Evolutionary conservation across 2,113 vertebrate species (phyloP).

Genomic region (Capreolus pygargus): DNA sequence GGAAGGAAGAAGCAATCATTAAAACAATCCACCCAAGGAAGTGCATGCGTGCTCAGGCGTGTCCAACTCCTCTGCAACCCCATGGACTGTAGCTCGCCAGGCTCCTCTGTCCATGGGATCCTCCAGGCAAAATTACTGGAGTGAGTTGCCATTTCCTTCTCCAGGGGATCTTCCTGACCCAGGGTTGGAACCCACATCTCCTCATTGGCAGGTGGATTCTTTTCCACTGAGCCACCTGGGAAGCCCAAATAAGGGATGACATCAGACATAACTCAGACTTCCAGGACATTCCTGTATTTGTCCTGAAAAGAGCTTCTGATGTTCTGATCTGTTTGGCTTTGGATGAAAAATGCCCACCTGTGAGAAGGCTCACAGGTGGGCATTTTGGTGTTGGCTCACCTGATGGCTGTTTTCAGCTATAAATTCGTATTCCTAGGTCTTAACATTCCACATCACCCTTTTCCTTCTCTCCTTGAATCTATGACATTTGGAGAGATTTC

Average conservation of each 20-base stretch:
- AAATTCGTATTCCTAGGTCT: neutral
- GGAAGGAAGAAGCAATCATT: rapidly evolving
- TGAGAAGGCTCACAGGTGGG: neutral
- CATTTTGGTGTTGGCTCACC: neutral
- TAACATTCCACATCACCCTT: neutral
- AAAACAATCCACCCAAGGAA: neutral
- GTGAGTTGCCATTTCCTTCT: neutral
- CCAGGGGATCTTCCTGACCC: neutral
- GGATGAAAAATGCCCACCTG: neutral
- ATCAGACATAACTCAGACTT: neutral
- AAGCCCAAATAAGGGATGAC: neutral
- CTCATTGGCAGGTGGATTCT: neutral
- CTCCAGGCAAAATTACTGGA: neutral
- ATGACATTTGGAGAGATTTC: neutral
- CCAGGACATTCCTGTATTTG: neutral
- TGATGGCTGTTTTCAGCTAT: neutral
- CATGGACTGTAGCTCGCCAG: neutral
- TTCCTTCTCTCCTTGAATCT: neutral
- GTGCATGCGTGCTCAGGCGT: rapidly evolving
- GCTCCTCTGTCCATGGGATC: neutral
- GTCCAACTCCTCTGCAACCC: neutral
- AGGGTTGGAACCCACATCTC: neutral
- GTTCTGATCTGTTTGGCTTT: neutral
- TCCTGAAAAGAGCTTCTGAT: neutral
- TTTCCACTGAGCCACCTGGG: neutral